Evolutionary conservation across 2,113 vertebrate genomes (phyloP), one percentile per base, ranked within the genome.

Genomic region (Psephotus haematonotus): DNA sequence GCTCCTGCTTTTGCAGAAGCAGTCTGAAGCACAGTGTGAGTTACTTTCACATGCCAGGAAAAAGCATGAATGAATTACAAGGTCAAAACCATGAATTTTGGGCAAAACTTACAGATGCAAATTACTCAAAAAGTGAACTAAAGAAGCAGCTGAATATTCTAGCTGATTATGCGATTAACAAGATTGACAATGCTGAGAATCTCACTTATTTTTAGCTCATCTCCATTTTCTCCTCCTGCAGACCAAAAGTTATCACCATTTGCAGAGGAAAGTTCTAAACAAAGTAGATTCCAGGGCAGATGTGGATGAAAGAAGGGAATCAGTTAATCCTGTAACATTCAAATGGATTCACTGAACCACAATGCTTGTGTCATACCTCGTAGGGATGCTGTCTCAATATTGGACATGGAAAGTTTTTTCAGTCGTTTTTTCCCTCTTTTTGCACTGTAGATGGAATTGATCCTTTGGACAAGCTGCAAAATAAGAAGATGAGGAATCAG

Each of bases 401-500:
- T 99, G 86, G 99, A 98, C 98, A 99, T 98, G 17, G 99, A 99
- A 79, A 99, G 98, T 93, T 99, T 99, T 98, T 99, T 99, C 90
- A 99, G 98, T 85, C 99, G 98, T 96, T 99, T 99, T 98, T 99
- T 99, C 82, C 99, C 99, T 97, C 99, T 98, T 98, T 99, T 99
- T 97, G 99, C 98, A 97, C 98, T 99, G 98, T 99, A 99, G 97
- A 99, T 99, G 91, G 99, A 99, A 97, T 99, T 99, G 95, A 99
- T 99, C 98, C 99, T 99, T 97, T 99, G 99, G 86, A 99, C 99
- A 97, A 99, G 98, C 99, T 99, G 97, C 65, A 97, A 93, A 96
- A 96, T 35, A 89, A 43, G 31, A 79, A 80, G 88, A 86, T 57
- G 17, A 67, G 24, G 6, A 64, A 59, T 62, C 23, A 62, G 31